These are phyloP conservation scores for Eulemur rufifrons DNA, from an alignment of 2,113 vertebrate species.

Conservation along the genomic window DNA sequence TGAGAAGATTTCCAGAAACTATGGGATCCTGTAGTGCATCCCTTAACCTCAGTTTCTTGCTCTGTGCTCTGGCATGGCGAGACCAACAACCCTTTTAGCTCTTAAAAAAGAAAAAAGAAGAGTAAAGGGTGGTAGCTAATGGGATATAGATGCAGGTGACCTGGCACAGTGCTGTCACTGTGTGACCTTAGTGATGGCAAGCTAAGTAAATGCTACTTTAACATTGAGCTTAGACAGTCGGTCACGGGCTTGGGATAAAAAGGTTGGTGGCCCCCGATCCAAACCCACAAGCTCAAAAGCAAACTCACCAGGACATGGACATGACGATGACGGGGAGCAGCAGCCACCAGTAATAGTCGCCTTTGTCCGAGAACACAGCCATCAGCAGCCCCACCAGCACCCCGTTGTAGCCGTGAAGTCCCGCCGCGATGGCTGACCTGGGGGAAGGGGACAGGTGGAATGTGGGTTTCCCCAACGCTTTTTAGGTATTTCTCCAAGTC, in stretches of 20 bases:
- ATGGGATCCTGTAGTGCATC: neutral
- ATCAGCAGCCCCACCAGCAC: slow-evolving; percentile 95
- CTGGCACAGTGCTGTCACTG: accelerated
- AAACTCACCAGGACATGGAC: slow-evolving; percentile 95
- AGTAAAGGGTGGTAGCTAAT: neutral
- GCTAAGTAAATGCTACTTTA: neutral
- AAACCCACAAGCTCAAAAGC: neutral
- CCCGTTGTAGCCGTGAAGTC: slow-evolving; percentile 95
- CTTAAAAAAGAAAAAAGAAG: neutral
- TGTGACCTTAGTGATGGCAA: accelerated
- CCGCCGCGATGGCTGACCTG: slow-evolving; percentile 93
- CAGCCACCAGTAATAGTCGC: slow-evolving; percentile 97
- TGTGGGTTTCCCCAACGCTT: too few relatives aligned
- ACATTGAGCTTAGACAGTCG: accelerated
- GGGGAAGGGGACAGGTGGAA: neutral
- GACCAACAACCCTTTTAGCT: neutral
- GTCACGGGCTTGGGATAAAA: neutral
- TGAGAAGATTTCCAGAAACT: neutral
- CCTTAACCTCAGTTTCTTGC: neutral
- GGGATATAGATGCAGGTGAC: neutral
- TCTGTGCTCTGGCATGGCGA: neutral
- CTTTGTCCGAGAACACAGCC: slow-evolving; percentile 92
- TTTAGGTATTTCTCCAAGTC: neutral
- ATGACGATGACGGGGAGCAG: slow-evolving; percentile 91
- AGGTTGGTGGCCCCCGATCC: neutral